phyloP scores from a whole-genome alignment of 2,888 invertebrate genomes.

The Lasius platythorax region DNA sequence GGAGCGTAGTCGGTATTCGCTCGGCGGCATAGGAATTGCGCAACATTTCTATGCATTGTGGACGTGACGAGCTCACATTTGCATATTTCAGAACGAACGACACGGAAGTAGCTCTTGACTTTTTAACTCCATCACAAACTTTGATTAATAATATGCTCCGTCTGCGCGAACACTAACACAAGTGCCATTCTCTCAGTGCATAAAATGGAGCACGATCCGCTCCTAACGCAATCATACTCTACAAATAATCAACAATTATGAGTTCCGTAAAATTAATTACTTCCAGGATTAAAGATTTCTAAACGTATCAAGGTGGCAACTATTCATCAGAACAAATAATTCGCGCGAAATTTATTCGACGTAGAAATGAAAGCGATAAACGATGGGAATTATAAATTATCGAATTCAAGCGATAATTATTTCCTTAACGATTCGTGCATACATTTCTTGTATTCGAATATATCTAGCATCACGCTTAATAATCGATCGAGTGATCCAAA shows the following conservation, averaged over 20 bases:
- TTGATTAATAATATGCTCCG: slow-evolving; percentile 29
- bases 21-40: slow-evolving; percentile 17
- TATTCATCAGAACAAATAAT: background rate
- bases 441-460: background rate
- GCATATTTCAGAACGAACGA: slow-evolving; percentile 20
- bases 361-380: background rate
- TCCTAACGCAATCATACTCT: background rate
- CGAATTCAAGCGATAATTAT: background rate
- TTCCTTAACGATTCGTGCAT: background rate
- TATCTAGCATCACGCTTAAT: background rate
- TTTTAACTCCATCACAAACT: slow-evolving; percentile 44
- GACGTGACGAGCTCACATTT: slow-evolving; percentile 24
- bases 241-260: background rate
- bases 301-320: background rate
- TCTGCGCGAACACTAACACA: background rate
- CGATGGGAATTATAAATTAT: background rate
- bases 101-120: slow-evolving; percentile 11
- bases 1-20: background rate
- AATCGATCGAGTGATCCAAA: too few relatives aligned
- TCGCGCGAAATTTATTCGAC: background rate
- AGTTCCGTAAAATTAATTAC: background rate
- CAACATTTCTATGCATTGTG: slow-evolving; percentile 42
- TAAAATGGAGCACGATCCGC: background rate
- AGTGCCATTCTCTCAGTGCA: background rate
- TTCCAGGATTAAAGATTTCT: background rate